Percentiles rank a stretch among this genome's conserved stretches.
phyloP scores from a whole-genome alignment of 2,113 vertebrate species.

The Sinosuthora webbiana region DNA sequence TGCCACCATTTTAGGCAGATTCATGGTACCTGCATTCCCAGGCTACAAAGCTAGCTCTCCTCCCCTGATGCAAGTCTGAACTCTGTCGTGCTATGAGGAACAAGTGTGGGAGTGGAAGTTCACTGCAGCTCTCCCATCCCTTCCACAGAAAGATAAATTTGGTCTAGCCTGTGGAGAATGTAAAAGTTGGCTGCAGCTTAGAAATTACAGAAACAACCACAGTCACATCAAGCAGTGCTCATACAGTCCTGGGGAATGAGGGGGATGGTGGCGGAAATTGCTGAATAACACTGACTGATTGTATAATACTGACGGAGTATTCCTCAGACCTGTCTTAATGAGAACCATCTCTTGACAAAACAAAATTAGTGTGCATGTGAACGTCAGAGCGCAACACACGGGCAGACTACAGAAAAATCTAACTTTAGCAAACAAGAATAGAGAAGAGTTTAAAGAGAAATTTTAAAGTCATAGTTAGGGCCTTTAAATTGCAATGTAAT shows the following conservation, averaged over 20 bases:
- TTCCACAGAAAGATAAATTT: slow-evolving; percentile 8
- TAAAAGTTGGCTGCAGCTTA: not conserved
- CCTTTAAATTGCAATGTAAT: not conserved
- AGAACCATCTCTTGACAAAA: not conserved
- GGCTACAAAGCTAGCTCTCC: not conserved
- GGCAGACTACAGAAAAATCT: not conserved
- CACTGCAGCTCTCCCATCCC: not conserved
- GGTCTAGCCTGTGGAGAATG: not conserved
- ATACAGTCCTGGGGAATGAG: not conserved
- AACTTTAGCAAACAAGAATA: not conserved
- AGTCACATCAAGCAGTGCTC: not conserved
- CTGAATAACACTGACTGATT: not conserved
- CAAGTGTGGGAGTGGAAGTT: not conserved
- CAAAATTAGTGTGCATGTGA: not conserved
- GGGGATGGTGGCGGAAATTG: not conserved
- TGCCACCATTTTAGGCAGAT: not conserved
- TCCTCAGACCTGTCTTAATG: not conserved
- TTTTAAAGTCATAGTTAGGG: not conserved
- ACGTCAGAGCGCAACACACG: fast-evolving
- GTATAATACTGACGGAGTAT: not conserved
- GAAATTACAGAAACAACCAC: not conserved
- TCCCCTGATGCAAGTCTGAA: not conserved
- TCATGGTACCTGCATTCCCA: not conserved
- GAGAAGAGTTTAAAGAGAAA: not conserved
- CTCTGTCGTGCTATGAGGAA: not conserved